Conservation (phyloP, 1,140 invertebrate species). For the Neotoxoptera formosana region DNA sequence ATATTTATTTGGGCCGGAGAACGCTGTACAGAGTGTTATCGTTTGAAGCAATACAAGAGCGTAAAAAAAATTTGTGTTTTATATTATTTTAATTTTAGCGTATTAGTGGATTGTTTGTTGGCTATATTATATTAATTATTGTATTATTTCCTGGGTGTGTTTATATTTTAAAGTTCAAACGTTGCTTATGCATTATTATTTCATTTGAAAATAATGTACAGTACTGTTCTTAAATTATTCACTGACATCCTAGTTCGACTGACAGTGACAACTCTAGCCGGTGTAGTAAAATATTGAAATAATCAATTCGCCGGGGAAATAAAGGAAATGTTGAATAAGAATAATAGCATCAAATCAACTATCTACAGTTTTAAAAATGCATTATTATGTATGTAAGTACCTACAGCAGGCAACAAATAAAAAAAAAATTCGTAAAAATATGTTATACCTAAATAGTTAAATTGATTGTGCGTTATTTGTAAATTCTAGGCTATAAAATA, state of each 20-base stretch:
- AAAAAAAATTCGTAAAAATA: neutral
- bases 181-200: neutral
- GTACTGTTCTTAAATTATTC: neutral
- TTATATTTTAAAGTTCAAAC: neutral
- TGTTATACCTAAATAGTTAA: neutral
- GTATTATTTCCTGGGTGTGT: neutral
- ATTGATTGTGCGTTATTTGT: neutral
- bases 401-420: neutral
- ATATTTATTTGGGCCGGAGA: neutral
- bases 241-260: neutral
- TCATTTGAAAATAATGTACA: neutral
- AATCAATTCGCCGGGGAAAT: constrained; percentile 10
- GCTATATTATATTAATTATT: no score
- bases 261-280: neutral
- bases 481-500: neutral
- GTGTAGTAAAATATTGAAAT: constrained; percentile 29
- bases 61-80: neutral
- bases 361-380: constrained; percentile 2
- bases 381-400: neutral
- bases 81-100: neutral
- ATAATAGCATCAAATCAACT: neutral
- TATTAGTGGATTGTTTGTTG: neutral
- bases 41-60: neutral
- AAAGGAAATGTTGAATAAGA: neutral
- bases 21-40: neutral